Conservation (phyloP, 1,140 invertebrate genomes). For the Tigriopus japonicus region DNA sequence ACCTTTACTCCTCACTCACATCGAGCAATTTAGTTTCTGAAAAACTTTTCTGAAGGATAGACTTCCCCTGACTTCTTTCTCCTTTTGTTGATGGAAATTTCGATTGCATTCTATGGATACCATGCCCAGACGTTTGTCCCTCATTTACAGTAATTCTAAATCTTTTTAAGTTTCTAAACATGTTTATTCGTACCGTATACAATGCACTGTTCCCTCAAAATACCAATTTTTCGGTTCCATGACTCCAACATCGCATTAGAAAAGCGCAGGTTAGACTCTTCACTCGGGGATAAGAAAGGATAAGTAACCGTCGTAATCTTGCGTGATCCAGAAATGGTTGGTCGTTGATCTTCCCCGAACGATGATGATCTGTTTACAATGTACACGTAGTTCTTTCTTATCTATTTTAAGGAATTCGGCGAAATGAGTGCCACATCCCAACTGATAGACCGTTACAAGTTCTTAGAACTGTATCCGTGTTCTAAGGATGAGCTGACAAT, state of each 20-base stretch:
- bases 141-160: too few species aligned
- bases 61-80: too few species aligned
- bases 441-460: slow-evolving; percentile 86
- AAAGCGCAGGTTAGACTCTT: neutral
- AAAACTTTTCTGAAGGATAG: too few species aligned
- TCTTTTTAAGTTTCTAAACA: too few species aligned
- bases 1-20: neutral
- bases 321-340: neutral
- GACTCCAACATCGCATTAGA: neutral
- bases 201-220: too few species aligned
- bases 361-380: neutral
- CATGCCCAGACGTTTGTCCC: too few species aligned
- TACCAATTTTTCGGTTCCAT: neutral
- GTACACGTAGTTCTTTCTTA: neutral
- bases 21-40: neutral
- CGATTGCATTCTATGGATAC: too few species aligned
- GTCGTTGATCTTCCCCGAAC: neutral
- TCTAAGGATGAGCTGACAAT: slow-evolving; percentile 53
- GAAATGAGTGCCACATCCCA: slow-evolving; percentile 91
- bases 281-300: neutral
- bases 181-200: too few species aligned
- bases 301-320: neutral
- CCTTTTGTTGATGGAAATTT: too few species aligned
- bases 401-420: neutral
- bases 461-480: slow-evolving; percentile 81